Conservation (phyloP, 2,113 vertebrate genomes). For the Rhineura floridana region DNA sequence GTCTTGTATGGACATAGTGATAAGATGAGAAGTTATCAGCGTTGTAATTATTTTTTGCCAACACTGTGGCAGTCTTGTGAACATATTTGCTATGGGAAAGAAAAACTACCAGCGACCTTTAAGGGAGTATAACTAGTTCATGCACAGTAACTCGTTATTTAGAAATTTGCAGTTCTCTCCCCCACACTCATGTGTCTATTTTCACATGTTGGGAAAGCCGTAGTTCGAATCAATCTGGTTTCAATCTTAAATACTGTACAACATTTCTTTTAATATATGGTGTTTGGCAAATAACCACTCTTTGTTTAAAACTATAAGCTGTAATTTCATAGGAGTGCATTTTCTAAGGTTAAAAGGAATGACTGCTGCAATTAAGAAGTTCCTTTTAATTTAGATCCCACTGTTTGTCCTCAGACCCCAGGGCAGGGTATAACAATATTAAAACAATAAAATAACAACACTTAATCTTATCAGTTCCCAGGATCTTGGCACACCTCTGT, state of each 20-base stretch:
- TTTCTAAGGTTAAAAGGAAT: background rate
- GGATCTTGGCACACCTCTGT: no score
- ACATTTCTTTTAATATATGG: background rate
- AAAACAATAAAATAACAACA: no score
- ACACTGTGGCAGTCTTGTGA: background rate
- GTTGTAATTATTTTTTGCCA: conserved; percentile 9
- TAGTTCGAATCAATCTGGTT: background rate
- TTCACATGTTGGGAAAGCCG: background rate
- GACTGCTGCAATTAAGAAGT: background rate
- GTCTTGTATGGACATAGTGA: background rate
- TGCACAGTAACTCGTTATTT: background rate
- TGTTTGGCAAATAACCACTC: background rate
- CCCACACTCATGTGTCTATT: background rate
- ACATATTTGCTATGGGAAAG: conserved; percentile 5
- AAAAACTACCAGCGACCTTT: conserved; percentile 1
- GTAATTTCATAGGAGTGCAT: conserved; percentile 1
- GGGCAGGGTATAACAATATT: no score
- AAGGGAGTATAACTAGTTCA: background rate
- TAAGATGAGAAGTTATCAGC: background rate
- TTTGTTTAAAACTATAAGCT: conserved; percentile 30
- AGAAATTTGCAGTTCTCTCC: conserved; percentile 8
- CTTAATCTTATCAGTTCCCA: no score
- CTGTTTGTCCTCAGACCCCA: no score
- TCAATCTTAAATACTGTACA: conserved; percentile 16
- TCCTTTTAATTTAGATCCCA: conserved; percentile 4